phyloP scores from a whole-genome alignment of 2,797 vertebrate species.

The Buceros bicornis region DNA sequence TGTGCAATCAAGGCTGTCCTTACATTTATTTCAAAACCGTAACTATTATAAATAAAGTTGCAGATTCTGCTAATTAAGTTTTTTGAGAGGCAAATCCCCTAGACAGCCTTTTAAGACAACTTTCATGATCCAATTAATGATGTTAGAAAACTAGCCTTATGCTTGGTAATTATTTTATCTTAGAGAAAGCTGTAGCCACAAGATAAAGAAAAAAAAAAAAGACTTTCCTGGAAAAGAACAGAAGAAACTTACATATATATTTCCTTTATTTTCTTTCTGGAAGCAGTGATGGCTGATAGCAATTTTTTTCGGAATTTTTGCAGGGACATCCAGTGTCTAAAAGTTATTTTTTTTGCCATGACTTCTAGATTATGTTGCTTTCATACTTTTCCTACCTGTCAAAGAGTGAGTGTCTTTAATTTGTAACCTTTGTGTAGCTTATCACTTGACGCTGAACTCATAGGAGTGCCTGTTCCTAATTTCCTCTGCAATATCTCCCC shows the following conservation, averaged over 20 bases:
- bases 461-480: neutral
- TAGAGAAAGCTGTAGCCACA: slow-evolving; percentile 25
- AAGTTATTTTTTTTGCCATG: neutral
- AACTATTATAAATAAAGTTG: neutral
- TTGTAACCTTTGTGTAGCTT: slow-evolving; percentile 30
- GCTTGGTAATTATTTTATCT: slow-evolving; percentile 18
- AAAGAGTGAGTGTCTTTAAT: slow-evolving; percentile 3
- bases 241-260: neutral
- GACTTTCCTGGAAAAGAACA: neutral
- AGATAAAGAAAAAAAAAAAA: slow-evolving; percentile 9
- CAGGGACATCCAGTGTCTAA: neutral
- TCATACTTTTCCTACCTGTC: neutral
- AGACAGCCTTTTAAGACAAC: neutral
- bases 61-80: neutral
- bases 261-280: slow-evolving; percentile 20
- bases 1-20: neutral
- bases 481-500: neutral
- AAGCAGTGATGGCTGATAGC: neutral
- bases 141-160: neutral
- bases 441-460: neutral
- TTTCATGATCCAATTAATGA: neutral
- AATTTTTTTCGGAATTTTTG: neutral
- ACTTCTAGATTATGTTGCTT: slow-evolving; percentile 32
- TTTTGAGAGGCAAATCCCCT: neutral
- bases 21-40: neutral